Base-by-base conservation (phyloP, 2,113 vertebrate species). In the Amphilophus citrinellus region DNA sequence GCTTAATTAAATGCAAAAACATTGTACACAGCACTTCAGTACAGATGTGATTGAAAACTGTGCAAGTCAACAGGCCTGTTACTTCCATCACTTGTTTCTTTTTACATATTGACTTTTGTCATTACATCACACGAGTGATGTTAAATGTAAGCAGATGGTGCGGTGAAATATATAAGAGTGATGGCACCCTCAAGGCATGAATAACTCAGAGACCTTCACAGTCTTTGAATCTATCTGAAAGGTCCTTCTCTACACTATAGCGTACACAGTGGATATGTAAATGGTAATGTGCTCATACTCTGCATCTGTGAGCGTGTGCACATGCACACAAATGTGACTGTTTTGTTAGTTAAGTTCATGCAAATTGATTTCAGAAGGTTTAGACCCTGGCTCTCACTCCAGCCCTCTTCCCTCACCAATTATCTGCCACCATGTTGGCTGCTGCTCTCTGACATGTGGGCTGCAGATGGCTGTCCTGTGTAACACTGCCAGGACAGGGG, bases 71-170 rank as follows among this genome's bases (percentile, higher is more conserved):
- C 44, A 71, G n/a, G 50, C 47, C 7, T 27, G 37, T 50, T 75
- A 24, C 76, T 65, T 35, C 14, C 37, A 32, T 68, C 39, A 47
- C 79, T 77, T 22, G 1, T 73, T 75, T 79, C 76, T 80, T 82
- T 91, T 84, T 62, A 84, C 37, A 61, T 82, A 85, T 86, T 86
- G 88, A 81, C 73, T 79, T 91, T 88, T 89, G 82, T 90, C 90
- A 92, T 91, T 83, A 82, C 81, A 61, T 82, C 76, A 87, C 85
- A 89, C 86, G 87, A 93, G 56, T 66, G 84, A 93, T 93, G 89
- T 86, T 89, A 81, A 94, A 90, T 87, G 71, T 68, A 85, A 92
- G 71, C 73, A 91, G 91, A 88, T 82, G 84, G 71, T 79, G 88
- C 88, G 83, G 79, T 87, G 89, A 92, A 81, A 90, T 83, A 76